Evolutionary conservation across 2,888 invertebrate genomes (phyloP), one percentile per base, ranked within the genome.

Genomic region (Drosophila subquinaria): DNA sequence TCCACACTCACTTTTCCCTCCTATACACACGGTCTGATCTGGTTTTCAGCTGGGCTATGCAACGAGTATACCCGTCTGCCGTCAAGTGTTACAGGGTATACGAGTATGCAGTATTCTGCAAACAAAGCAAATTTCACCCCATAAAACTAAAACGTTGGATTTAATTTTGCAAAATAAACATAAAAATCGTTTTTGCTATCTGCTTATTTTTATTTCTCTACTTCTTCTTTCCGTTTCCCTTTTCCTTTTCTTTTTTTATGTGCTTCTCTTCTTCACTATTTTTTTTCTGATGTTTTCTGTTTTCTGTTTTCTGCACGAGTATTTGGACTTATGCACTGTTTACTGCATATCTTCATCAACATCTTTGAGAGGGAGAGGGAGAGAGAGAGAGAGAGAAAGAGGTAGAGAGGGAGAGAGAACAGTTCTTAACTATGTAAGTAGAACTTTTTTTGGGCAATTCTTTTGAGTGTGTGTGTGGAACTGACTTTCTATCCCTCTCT

Each of bases 111-210:
- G 55, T 73, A 70, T 87, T 83, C 63, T 69, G 84, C 84, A 87
- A 89, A 84, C 87, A 89, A 89, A 87, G 84, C 84, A 89, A 89
- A 79, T 85, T 89, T 89, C 71, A 79, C 64, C 81, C 69, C 74
- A 89, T 85, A 85, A 83, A 85, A 85, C 84, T 89, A 85, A 85
- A 89, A 87, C 87, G 84, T 81, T 76, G 84, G 89, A 89, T 85
- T 85, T 85, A 79, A 85, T 85, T 89, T 89, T 85, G 89, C 89
- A 86, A 89, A 85, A 87, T 87, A 85, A 89, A 85, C 84, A 85
- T 71, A 89, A 85, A 87, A 79, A 86, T 69, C 64, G 73, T 69
- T 74, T 74, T 62, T 60, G 62, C 69, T 50, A 75, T 55, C 59
- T 68, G 15, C 57, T 51, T 57, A 11, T 62, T 60, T 59, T 59